phyloP scores from a whole-genome alignment of 1,140 invertebrate species.

The Apis dorsata region DNA sequence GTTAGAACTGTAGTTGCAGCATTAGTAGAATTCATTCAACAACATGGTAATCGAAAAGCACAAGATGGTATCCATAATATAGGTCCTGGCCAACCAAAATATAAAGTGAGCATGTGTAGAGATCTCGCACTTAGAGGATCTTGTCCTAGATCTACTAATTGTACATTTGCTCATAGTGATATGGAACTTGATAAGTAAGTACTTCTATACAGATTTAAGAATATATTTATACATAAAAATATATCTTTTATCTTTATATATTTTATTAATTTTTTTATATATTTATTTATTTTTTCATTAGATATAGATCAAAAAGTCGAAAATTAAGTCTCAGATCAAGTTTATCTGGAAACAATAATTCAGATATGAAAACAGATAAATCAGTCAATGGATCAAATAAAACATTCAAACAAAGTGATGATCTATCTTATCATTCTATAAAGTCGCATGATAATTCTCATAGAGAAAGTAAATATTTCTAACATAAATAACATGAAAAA shows the following conservation, averaged over 20 bases:
- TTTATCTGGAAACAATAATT: constrained; percentile 60
- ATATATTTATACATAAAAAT: background rate
- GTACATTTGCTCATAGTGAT: constrained; percentile 95
- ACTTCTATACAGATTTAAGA: background rate
- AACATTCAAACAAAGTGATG: constrained; percentile 72
- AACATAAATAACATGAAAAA: background rate
- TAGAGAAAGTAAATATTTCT: constrained; percentile 68
- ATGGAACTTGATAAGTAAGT: constrained; percentile 92
- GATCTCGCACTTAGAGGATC: constrained; percentile 88
- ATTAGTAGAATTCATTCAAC: constrained; percentile 91
- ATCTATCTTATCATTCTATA: constrained; percentile 69
- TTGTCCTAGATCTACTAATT: constrained; percentile 92
- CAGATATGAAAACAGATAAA: constrained; percentile 72
- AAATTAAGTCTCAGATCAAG: constrained; percentile 78
- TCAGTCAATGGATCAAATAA: constrained; percentile 61
- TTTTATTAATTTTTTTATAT: too few relatives aligned
- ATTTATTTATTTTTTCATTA: constrained; percentile 45
- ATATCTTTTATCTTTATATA: background rate
- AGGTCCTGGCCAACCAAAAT: constrained; percentile 86
- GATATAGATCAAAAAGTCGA: constrained; percentile 82
- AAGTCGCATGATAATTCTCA: constrained; percentile 72
- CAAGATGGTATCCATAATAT: constrained; percentile 79
- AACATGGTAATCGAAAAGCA: constrained; percentile 84
- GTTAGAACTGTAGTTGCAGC: constrained; percentile 91
- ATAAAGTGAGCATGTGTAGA: constrained; percentile 95